phyloP scores from a whole-genome alignment of 2,113 vertebrate species.

The Bothrops jararaca region DNA sequence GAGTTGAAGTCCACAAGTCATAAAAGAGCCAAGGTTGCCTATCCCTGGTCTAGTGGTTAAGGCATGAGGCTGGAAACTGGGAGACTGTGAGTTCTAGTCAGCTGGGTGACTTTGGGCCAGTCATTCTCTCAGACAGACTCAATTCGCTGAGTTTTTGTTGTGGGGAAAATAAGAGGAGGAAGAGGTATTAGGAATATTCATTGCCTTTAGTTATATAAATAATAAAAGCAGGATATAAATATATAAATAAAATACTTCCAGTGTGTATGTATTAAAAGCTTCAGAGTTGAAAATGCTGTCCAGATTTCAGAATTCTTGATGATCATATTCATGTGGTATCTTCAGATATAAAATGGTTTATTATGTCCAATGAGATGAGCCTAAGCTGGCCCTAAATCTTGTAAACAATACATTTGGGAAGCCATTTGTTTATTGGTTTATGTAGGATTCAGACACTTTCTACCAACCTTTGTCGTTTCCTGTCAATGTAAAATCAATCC shows the following conservation, averaged over 20 bases:
- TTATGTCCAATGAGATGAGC: not conserved
- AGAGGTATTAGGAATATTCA: not conserved
- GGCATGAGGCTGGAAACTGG: not conserved
- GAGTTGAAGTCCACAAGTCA: no score
- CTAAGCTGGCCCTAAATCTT: not conserved
- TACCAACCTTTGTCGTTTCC: not conserved
- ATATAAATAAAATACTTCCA: not conserved
- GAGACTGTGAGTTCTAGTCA: not conserved
- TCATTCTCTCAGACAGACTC: not conserved
- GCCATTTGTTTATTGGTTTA: not conserved
- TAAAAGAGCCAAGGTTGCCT: no score
- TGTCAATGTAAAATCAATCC: not conserved
- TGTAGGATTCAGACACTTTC: not conserved
- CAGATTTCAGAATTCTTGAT: not conserved
- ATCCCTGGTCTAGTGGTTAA: not conserved
- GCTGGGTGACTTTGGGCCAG: not conserved
- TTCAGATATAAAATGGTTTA: slow-evolving; percentile 20
- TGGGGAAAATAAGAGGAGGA: not conserved
- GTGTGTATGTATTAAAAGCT: not conserved
- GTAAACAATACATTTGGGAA: not conserved
- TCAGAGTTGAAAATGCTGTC: not conserved
- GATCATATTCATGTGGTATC: not conserved
- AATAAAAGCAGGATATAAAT: no score
- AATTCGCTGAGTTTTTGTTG: not conserved
- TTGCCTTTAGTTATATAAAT: not conserved